Evolutionary conservation across 2,888 invertebrate species (phyloP), one percentile per base, ranked within the genome.

Genomic region (Pseudococcus longispinus): DNA sequence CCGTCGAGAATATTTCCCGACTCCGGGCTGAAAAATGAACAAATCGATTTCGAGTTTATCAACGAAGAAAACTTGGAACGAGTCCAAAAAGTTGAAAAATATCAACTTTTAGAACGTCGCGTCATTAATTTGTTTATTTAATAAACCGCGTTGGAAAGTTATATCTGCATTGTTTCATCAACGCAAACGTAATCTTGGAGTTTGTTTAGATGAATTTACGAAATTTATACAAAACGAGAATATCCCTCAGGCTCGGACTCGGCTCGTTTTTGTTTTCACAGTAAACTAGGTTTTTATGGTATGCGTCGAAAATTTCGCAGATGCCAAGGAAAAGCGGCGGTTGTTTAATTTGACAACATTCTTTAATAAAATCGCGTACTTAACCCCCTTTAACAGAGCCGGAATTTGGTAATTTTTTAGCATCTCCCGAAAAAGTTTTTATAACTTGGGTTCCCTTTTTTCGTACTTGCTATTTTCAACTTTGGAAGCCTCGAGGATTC

Each of bases 41-140:
- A 80, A 42, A 80, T 80, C 77, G 77, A 80, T 80, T 80, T 70
- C 70, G 18, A 80, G 77, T 80, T 80, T 70, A 18, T 70, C 26
- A 70, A 18, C 70, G 70, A 23, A 20, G 55, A 55, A 70, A 70
- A 70, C 70, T 80, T 80, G 77, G 77, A 42, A 42, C 42, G 20
- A 42, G 20, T 80, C 77, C 77, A 80, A 80, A n/a, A 80, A 42
- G 20, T 80, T 74, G 9, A 20, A 80, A 77, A 42, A 37, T 80
- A 37, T 80, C 32, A 42, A 42, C 77, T 42, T 80, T 80, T 23
- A 42, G 15, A 42, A n/a, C 77, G n/a, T 23, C 77, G 77, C 20
- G 37, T 80, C 42, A 42, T 42, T 80, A 80, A 80, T 80, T 80
- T 80, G 77, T 80, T 80, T 80, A 80, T 80, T 80, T 80, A 80